Evolutionary conservation across 1,140 invertebrate genomes (phyloP), one percentile per base, ranked within the genome.

Genomic region (Hyles euphorbiae): DNA sequence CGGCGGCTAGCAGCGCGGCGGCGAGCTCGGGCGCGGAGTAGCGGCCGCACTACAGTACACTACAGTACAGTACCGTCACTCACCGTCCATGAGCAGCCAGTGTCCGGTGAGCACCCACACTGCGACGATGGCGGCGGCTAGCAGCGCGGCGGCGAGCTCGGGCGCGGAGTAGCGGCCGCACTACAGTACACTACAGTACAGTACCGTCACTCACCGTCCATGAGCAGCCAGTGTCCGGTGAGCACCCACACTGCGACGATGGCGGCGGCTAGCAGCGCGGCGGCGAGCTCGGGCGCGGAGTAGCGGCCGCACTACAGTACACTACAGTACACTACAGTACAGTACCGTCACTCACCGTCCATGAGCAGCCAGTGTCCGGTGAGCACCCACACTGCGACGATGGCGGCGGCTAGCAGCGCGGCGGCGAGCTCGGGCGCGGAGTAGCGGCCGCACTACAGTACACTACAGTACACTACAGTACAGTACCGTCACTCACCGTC

Each of bases 321-420:
- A n/a, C n/a, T n/a, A n/a, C n/a, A n/a, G n/a, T 22, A 22, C 22
- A 22, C 5, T 8, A 5, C 2, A 48, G 12, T n/a, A 5, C 12
- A 2, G 5, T 0, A 5, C 4, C 9, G 10, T 46, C 3, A 7
- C 82, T 85, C 77, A 95, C 95, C 97, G 90, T 99, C 98, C 98
- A 99, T 99, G 36, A 99, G 92, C 61, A 99, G 91, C 98, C 98
- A 99, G 89, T 99, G 98, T 2, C 98, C 97, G 54, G 98, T 99
- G 46, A 99, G 90, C 62, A 98, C 96, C 97, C 98, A 99, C 57
- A 99, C 94, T 88, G 96, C 98, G 46, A 99, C 98, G 81, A 99
- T 97, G 77, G 94, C 94, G 58, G 98, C 94, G 59, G 97, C 97
- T 44, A 98, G 89, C 57, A 95, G 95, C 83, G 98, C 98, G 36